Evolutionary conservation across 2,888 invertebrate species (phyloP), one percentile per base, ranked within the genome.

Genomic region (Ochlodes sylvanus): DNA sequence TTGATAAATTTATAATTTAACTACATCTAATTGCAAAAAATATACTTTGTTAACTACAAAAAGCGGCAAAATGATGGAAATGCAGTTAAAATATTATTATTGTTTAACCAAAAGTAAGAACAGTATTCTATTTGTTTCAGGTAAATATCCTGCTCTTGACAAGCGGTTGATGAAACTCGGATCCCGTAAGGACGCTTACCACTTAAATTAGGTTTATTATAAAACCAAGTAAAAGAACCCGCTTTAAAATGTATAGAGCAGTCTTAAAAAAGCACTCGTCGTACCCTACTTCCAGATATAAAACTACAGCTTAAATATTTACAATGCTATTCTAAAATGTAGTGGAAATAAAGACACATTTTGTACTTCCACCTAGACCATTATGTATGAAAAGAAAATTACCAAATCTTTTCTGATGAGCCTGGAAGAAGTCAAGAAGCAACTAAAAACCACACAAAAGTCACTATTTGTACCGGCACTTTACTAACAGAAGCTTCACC

Each of bases 301-400:
- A 67, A 67, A 61, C 34, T 61, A 67, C 54, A 15, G n/a, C n/a
- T 67, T 67, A 61, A 67, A 61, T 67, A 61, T 67, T 67, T 67
- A 67, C 61, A 67, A 55, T 55, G 61, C 67, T 54, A 67, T 67
- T 66, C 44, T 60, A 19, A 66, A 66, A 66, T 42, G 65, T 41
- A 41, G 58, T 66, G 42, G 65, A 58, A 58, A 58, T 66, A 66
- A 60, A 55, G 52, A 17, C 50, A 64, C 38, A 12, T 41, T 50
- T 63, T 41, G 27, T 27, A 27, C 27, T 27, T 27, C 2, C 27
- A 3, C n/a, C 27, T 70, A 57, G 57, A 57, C 19, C 38, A 38
- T 57, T 57, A 7, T 15, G 19, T 44, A 21, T 27, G 19, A 50
- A 55, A 57, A 44, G 38, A 63, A 56, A 32, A 15, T 27, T n/a